phyloP scores from a whole-genome alignment of 2,113 vertebrate genomes.

The Lepus timidus region DNA sequence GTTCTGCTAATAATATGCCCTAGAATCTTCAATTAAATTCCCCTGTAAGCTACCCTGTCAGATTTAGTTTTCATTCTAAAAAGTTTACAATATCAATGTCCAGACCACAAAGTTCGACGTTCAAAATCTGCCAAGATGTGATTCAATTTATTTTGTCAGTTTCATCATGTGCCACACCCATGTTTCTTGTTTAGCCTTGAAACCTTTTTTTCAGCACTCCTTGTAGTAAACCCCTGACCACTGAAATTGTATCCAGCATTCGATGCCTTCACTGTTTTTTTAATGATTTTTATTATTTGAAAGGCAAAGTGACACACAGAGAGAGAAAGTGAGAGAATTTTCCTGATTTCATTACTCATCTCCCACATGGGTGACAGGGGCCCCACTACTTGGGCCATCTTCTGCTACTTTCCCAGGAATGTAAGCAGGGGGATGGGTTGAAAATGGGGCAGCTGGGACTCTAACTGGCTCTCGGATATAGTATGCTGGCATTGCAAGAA shows the following conservation, averaged over 20 bases:
- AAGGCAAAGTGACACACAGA: no score
- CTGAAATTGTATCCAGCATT: constrained; percentile 4
- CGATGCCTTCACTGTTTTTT: background rate
- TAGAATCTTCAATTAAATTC: constrained; percentile 48
- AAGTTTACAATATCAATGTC: constrained; percentile 7
- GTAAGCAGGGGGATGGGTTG: no score
- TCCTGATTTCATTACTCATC: background rate
- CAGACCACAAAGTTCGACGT: background rate
- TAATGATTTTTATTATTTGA: no score
- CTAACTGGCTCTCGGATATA: no score
- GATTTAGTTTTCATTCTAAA: constrained; percentile 44
- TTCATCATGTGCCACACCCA: background rate
- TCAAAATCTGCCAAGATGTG: constrained; percentile 9
- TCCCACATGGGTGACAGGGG: no score
- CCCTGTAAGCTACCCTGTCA: background rate
- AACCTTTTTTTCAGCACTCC: background rate
- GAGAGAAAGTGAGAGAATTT: background rate
- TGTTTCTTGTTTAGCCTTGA: constrained; percentile 43
- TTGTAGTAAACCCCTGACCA: constrained; percentile 28
- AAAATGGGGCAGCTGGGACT: no score
- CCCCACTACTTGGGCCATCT: no score
- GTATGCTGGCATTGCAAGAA: background rate
- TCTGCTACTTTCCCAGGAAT: no score
- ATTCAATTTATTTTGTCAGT: background rate
- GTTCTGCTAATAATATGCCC: background rate